Evolutionary conservation across 2,888 invertebrate genomes (phyloP), one percentile per base, ranked within the genome.

Genomic region (Caenorhabditis sp.): DNA sequence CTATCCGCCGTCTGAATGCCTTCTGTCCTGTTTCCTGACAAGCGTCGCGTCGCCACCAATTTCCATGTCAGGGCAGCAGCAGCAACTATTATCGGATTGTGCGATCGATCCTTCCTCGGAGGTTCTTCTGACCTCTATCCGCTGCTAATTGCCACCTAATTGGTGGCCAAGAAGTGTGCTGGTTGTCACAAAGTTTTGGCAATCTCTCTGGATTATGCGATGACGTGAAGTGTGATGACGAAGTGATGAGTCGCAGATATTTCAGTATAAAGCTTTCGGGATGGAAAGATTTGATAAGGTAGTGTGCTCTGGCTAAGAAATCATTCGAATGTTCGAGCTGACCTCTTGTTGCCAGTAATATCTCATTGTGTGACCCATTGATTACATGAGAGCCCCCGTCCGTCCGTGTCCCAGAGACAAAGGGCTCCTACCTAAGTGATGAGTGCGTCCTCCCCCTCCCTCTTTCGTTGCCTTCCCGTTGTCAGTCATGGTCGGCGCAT

Each of bases 71-170:
- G 45, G n/a, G n/a, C n/a, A n/a, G n/a, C n/a, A n/a, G 41, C 30
- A 15, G 48, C 65, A 66, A 66, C 66, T 56, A 66, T 66, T 66
- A 66, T 66, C 66, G 66, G 66, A 66, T 66, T 66, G 66, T 56
- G 65, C 66, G 56, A 56, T 48, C 39, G 56, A 52, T 52, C 50
- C 50, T 15, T 22, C 30, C 50, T 15, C 17, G 35, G 15, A 65
- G 50, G 2, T 55, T 20, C 45, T 5, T 45, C 55, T 45, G 63
- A 66, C 53, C 66, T 53, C 55, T 53, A 53, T 46, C 46, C 55
- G 55, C 52, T 22, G 9, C 66, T 66, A 66, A 66, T 66, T 66
- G 66, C 37, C 45, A 32, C 43, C 45, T 55, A 65, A 55, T 65
- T 65, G 55, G 65, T 55, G 43, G 22, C 32, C 52, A 22, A 52